Conservation (phyloP, 2,113 vertebrate species). For the Caranx melampygus region DNA sequence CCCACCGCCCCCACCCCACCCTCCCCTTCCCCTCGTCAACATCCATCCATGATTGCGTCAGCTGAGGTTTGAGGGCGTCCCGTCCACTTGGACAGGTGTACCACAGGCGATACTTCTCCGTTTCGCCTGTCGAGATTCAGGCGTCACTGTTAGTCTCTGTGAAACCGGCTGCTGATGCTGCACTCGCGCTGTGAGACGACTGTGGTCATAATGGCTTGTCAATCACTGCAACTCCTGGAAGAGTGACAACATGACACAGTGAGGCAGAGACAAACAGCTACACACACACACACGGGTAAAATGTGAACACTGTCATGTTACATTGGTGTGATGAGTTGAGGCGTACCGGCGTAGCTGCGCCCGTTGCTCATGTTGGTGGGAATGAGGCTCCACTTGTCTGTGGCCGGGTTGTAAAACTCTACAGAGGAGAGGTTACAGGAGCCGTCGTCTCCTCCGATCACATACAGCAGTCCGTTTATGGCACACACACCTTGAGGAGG, state of each 20-base stretch:
- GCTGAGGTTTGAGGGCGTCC: not conserved
- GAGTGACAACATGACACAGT: not conserved
- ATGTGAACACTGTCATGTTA: not conserved
- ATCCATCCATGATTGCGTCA: not conserved
- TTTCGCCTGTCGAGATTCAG: conserved; percentile 24
- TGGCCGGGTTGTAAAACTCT: conserved; percentile 93
- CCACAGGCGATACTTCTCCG: not conserved
- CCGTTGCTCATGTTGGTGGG: conserved; percentile 97
- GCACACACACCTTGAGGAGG: conserved; percentile 89
- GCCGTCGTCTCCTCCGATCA: conserved; percentile 96
- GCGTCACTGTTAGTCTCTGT: conserved; percentile 1
- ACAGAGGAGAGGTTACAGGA: conserved; percentile 96
- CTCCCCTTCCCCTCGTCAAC: not conserved
- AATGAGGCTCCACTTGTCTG: conserved; percentile 94
- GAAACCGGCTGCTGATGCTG: not conserved
- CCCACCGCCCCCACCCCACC: too few relatives aligned
- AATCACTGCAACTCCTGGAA: conserved; percentile 93
- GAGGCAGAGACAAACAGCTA: not conserved
- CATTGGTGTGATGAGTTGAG: not conserved
- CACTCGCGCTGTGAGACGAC: not conserved
- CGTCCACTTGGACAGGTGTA: not conserved
- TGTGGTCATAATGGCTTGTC: conserved; percentile 92
- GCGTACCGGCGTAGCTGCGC: conserved; percentile 93
- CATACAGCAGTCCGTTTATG: conserved; percentile 94
- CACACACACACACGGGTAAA: not conserved